These are phyloP conservation scores for Cettia cetti DNA, from an alignment of 2,113 vertebrate genomes.

Conservation along the genomic window DNA sequence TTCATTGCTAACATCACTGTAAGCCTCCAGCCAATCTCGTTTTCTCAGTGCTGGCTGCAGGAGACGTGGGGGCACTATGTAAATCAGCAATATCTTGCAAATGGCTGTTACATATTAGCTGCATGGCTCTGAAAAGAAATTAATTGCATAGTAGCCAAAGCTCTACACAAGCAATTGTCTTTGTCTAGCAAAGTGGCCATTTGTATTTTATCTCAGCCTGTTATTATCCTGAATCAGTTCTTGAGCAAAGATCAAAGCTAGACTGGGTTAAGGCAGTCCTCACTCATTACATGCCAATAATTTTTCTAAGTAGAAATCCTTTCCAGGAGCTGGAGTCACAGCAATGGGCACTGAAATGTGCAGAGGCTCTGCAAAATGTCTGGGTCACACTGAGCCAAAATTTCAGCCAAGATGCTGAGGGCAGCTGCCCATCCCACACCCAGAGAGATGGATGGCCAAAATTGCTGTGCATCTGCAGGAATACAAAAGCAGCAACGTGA, in stretches of 20 bases:
- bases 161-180: conserved; percentile 38
- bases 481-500: neutral
- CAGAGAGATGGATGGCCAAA: neutral
- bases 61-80: conserved; percentile 28
- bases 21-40: conserved; percentile 39
- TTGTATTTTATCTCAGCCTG: conserved; percentile 35
- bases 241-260: conserved; percentile 41
- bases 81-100: conserved; percentile 48
- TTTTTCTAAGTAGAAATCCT: neutral
- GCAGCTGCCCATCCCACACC: neutral
- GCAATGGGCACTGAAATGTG: neutral
- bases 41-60: conserved; percentile 18
- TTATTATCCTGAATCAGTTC: conserved; percentile 33
- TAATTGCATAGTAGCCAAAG: neutral
- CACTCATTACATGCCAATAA: neutral
- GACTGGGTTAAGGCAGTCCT: neutral
- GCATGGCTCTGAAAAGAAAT: conserved; percentile 17
- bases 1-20: conserved; percentile 33
- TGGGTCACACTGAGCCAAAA: neutral
- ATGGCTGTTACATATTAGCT: conserved; percentile 40
- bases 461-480: neutral
- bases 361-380: neutral
- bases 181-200: conserved; percentile 48
- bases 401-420: neutral
- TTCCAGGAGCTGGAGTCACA: neutral